phyloP scores from a whole-genome alignment of 1,140 invertebrate species.

The Melanaphis sacchari region DNA sequence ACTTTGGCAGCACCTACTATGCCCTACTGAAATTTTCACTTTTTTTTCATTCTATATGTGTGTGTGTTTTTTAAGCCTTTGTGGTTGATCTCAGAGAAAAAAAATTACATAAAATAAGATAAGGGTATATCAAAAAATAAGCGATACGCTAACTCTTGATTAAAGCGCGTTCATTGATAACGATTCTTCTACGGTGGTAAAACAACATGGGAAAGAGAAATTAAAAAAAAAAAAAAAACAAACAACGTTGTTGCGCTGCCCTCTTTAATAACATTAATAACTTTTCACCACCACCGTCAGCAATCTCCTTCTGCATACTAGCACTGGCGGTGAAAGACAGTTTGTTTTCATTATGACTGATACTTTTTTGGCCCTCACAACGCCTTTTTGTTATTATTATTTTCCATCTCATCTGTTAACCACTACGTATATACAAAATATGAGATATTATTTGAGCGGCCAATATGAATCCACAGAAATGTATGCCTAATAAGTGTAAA shows the following conservation, averaged over 20 bases:
- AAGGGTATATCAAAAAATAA: background rate
- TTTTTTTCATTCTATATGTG: background rate
- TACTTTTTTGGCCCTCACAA: background rate
- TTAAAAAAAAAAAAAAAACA: background rate
- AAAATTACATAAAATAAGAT: background rate
- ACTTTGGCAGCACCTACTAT: background rate
- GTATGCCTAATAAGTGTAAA: background rate
- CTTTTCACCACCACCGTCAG: background rate
- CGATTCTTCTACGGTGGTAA: background rate
- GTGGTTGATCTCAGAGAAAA: background rate
- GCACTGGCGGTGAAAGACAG: background rate
- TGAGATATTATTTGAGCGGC: background rate
- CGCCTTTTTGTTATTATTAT: background rate
- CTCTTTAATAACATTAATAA: background rate
- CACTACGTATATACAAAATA: background rate
- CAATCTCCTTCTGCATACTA: background rate
- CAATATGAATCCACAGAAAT: background rate
- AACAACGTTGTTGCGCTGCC: background rate
- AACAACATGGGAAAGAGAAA: background rate
- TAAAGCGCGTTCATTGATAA: background rate
- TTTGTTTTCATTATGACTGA: constrained; percentile 16
- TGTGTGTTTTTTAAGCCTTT: background rate
- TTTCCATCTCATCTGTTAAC: background rate
- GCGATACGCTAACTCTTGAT: background rate
- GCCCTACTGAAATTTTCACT: background rate